Percentiles rank a stretch among this genome's conserved stretches.
phyloP scores from a whole-genome alignment of 2,797 vertebrate genomes.

The Manis javanica region DNA sequence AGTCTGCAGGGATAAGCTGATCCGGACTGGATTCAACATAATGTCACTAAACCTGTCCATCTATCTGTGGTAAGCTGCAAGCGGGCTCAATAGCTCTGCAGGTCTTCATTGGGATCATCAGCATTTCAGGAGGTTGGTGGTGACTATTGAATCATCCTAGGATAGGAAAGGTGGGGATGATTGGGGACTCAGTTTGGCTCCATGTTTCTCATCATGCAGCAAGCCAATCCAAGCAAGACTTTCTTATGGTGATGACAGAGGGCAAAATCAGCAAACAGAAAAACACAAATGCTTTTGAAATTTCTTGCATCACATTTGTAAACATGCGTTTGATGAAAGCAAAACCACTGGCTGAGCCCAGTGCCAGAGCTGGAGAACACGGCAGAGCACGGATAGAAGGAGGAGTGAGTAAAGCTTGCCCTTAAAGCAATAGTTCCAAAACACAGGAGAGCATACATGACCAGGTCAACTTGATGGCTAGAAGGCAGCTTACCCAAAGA shows the following conservation, averaged over 20 bases:
- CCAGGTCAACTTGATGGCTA: neutral
- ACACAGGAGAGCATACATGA: neutral
- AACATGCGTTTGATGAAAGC: neutral
- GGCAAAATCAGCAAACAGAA: neutral
- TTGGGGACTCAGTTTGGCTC: neutral
- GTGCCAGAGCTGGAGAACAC: neutral
- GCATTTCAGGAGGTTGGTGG: neutral
- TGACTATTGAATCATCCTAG: neutral
- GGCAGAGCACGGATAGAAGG: neutral
- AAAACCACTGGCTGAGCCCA: neutral
- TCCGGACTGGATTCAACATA: neutral
- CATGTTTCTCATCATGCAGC: neutral
- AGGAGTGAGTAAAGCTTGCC: neutral
- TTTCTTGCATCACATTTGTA: neutral
- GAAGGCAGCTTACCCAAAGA: neutral
- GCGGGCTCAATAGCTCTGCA: neutral
- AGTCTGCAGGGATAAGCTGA: neutral
- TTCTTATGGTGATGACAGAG: neutral
- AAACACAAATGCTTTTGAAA: neutral
- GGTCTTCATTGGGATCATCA: neutral
- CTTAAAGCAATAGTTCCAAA: neutral
- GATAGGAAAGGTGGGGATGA: neutral
- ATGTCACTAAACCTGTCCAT: neutral
- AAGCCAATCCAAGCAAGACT: neutral
- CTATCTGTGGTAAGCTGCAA: neutral